These are phyloP conservation scores for Orthonychiurus folsomi DNA, from an alignment of 2,888 invertebrate species.

Conservation along the genomic window DNA sequence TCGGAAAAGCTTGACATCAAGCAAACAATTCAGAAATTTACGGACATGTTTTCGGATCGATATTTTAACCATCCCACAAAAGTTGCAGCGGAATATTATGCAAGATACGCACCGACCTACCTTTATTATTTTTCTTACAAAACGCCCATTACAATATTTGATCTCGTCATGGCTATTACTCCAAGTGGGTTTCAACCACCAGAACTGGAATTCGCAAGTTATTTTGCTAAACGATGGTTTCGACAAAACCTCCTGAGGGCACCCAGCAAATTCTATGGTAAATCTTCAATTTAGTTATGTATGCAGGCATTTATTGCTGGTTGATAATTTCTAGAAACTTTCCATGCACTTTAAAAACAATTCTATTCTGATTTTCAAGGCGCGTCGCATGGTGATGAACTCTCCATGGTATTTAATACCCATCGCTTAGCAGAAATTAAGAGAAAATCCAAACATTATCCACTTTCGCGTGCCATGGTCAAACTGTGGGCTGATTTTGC, in stretches of 20 bases:
- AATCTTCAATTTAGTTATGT: no score
- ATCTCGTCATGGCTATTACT: slow-evolving; percentile 6
- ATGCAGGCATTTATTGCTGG: no score
- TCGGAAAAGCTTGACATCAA: neutral
- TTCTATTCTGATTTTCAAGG: neutral
- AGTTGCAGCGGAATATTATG: slow-evolving; percentile 26
- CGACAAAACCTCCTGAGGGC: slow-evolving; percentile 1
- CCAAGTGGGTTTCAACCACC: neutral
- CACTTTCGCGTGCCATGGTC: slow-evolving; percentile 28
- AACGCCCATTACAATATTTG: slow-evolving; percentile 13
- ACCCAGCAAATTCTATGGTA: neutral
- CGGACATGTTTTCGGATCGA: slow-evolving; percentile 32
- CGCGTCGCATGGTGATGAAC: slow-evolving; percentile 8
- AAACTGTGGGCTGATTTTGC: slow-evolving; percentile 31
- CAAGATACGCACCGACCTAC: slow-evolving; percentile 24
- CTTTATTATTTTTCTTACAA: slow-evolving; percentile 32
- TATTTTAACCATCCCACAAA: slow-evolving; percentile 27
- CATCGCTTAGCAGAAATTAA: slow-evolving; percentile 2
- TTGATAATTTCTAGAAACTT: neutral
- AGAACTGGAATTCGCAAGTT: neutral
- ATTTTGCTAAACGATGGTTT: slow-evolving; percentile 2
- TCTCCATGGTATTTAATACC: slow-evolving; percentile 5
- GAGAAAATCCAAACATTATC: slow-evolving; percentile 23
- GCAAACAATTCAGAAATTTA: slow-evolving; percentile 21
- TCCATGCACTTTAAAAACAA: no score